Evolutionary conservation across 30 jellyfish, hydroid and myxozoan genomes (phyloP).

Genomic region (Aurelia sp.): DNA sequence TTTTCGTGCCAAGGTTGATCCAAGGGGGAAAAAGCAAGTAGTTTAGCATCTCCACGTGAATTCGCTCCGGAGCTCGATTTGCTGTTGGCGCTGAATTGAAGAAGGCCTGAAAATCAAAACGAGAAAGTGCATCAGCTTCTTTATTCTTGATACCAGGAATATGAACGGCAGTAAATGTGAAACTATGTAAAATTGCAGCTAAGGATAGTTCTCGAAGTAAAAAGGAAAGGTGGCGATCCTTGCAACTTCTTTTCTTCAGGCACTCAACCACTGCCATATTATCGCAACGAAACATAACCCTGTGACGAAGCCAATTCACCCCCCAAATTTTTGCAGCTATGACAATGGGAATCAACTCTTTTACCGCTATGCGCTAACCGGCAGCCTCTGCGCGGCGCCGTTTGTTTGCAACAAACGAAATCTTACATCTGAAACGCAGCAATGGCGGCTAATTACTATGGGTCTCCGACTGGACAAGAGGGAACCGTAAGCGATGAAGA

Average conservation of each 20-base stretch:
- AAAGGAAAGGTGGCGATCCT: conserved; percentile 34
- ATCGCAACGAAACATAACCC: conserved; percentile 15
- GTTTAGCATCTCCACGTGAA: neutral
- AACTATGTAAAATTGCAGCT: conserved; percentile 7
- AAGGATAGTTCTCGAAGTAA: conserved; percentile 12
- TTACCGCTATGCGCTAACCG: conserved; percentile 16
- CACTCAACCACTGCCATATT: conserved; percentile 23
- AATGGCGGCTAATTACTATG: neutral
- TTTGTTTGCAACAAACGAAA: neutral
- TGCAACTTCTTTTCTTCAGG: conserved; percentile 13
- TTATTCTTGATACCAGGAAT: conserved; percentile 11
- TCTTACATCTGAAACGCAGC: neutral
- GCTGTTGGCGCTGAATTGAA: conserved; percentile 19
- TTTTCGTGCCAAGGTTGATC: conserved; percentile 1
- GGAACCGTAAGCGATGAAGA: neutral
- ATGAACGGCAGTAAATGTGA: conserved; percentile 15
- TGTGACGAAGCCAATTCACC: conserved; percentile 10
- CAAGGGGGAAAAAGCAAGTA: neutral
- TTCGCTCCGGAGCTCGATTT: neutral
- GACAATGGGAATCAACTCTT: conserved; percentile 54
- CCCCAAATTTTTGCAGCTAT: conserved; percentile 52
- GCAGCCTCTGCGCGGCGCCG: conserved; percentile 16
- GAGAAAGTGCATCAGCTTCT: conserved; percentile 49
- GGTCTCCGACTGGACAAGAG: neutral
- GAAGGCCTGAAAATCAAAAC: conserved; percentile 27